Evolutionary conservation across 2,888 invertebrate genomes (phyloP).

Genomic region (Plagodis dolabraria): DNA sequence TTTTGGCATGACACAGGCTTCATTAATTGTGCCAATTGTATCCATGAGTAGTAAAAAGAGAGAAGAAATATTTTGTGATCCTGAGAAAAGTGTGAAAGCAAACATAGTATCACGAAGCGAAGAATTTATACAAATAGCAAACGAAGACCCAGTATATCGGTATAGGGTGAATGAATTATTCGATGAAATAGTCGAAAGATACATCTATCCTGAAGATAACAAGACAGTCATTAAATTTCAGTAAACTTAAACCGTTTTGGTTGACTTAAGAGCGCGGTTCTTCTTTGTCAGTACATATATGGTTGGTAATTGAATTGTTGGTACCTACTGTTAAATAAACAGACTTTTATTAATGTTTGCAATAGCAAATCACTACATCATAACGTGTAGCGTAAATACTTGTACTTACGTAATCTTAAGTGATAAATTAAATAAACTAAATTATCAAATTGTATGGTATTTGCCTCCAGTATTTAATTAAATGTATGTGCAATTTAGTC

Average conservation of each 20-base stretch:
- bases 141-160: constrained; percentile 57
- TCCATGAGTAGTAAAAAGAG: constrained; percentile 54
- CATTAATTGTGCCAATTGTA: constrained; percentile 64
- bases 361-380: too few species aligned
- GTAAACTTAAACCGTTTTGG: too few species aligned
- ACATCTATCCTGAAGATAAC: constrained; percentile 38
- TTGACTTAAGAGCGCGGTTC: too few species aligned
- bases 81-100: constrained; percentile 47
- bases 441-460: too few species aligned
- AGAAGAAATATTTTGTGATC: constrained; percentile 57
- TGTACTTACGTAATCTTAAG: too few species aligned
- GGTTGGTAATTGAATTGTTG: too few species aligned
- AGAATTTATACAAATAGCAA: constrained; percentile 62
- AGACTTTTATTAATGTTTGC: too few species aligned
- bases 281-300: too few species aligned
- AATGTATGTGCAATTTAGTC: background rate
- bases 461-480: too few species aligned
- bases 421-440: too few species aligned
- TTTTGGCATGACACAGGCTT: constrained; percentile 70
- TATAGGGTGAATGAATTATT: constrained; percentile 80
- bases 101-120: constrained; percentile 62
- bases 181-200: constrained; percentile 83
- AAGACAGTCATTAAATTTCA: background rate
- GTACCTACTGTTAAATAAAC: too few species aligned
- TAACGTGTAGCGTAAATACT: too few species aligned